Percentiles rank a stretch among this genome's conserved stretches.
Evolutionary conservation across 2,888 invertebrate species (phyloP).

Genomic region (Lepidochitona cinerea): DNA sequence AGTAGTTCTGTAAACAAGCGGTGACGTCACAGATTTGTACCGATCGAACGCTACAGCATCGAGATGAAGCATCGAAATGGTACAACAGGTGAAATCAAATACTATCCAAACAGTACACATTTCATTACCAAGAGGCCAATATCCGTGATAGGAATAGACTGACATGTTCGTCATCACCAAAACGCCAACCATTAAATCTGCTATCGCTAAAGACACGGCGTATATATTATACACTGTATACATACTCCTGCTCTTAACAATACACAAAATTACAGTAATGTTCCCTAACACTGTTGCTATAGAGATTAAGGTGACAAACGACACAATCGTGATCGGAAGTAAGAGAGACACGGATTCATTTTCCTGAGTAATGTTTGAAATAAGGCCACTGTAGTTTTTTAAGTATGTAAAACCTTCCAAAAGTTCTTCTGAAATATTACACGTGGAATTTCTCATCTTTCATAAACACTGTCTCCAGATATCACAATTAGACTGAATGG

Average conservation of each 20-base stretch:
- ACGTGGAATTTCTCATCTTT: too few relatives aligned
- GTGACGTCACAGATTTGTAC: constrained; percentile 17
- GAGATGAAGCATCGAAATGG: constrained; percentile 25
- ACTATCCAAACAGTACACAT: constrained; percentile 25
- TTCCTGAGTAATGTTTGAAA: too few relatives aligned
- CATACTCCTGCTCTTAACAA: background rate
- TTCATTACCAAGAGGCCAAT: constrained; percentile 25
- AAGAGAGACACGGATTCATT: too few relatives aligned
- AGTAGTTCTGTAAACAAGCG: constrained; percentile 12
- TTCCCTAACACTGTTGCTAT: background rate
- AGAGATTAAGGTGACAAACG: background rate
- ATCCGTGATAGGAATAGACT: constrained; percentile 23
- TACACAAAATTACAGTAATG: constrained; percentile 2
- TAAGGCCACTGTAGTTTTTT: too few relatives aligned
- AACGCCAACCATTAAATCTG: constrained; percentile 24
- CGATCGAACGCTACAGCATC: constrained; percentile 25
- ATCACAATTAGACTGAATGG: too few relatives aligned
- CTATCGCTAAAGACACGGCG: constrained; percentile 24
- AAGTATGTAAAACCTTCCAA: too few relatives aligned
- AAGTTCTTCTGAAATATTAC: too few relatives aligned
- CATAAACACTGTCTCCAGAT: too few relatives aligned
- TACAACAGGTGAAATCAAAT: constrained; percentile 27
- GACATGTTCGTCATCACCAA: constrained; percentile 24
- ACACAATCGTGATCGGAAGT: background rate
- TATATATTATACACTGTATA: constrained; percentile 14